Evolutionary conservation across 2,113 vertebrate genomes (phyloP).

Genomic region (Melospiza melodia): DNA sequence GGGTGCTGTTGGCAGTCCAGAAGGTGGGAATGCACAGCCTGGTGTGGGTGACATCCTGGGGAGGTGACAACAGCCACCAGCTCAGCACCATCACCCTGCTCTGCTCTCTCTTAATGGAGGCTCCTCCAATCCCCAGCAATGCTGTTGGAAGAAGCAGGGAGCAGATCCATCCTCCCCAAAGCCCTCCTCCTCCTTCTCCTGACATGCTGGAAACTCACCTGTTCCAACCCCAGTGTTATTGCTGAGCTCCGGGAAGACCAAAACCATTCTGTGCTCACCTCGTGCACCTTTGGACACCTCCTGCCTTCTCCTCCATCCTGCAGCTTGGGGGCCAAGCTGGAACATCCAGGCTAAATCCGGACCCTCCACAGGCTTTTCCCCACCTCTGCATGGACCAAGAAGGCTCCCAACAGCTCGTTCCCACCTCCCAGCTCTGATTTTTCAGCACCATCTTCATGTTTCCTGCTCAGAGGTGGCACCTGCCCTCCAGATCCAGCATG

Average conservation of each 20-base stretch:
- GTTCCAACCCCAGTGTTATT: background rate
- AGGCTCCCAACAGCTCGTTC: background rate
- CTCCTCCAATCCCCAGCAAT: background rate
- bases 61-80: background rate
- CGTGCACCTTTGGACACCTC: too few species aligned
- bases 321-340: background rate
- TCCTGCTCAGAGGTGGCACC: background rate
- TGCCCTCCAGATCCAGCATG: background rate
- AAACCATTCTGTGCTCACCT: background rate
- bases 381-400: background rate
- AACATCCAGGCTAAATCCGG: background rate
- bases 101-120: background rate
- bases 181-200: background rate
- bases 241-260: background rate
- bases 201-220: fast-evolving
- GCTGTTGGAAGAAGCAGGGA: background rate
- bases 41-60: background rate
- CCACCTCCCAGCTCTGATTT: background rate
- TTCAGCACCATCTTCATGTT: background rate
- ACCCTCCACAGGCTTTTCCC: background rate
- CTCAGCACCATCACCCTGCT: fast-evolving
- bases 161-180: background rate
- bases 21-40: background rate
- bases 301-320: background rate
- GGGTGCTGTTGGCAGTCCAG: background rate